Conservation (phyloP, 2,797 vertebrate genomes). For the Carapus acus region DNA sequence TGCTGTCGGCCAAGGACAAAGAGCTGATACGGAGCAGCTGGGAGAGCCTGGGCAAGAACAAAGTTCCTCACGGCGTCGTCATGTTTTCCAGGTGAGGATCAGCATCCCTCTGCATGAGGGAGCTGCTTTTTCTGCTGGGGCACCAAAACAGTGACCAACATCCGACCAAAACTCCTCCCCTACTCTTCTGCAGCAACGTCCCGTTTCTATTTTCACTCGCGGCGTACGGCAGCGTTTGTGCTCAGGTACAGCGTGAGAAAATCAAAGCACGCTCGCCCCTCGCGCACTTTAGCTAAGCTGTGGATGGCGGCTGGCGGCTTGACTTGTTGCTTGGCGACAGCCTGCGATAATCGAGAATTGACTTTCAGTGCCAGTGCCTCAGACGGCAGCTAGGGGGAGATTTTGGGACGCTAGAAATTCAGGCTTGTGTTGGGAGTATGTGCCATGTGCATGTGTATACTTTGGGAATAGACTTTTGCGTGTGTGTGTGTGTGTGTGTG, state of each 20-base stretch:
- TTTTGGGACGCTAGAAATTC: conserved; percentile 36
- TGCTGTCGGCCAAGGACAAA: conserved; percentile 76
- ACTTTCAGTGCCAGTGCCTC: conserved; percentile 58
- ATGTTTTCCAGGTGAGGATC: conserved; percentile 81
- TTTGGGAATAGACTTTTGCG: conserved; percentile 38
- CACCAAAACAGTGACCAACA: too few species aligned
- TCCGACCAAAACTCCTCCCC: too few species aligned
- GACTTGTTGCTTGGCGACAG: conserved; percentile 80
- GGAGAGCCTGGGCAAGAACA: conserved; percentile 83
- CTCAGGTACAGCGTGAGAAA: conserved; percentile 42
- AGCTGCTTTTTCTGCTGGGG: too few species aligned
- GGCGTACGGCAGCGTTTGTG: conserved; percentile 27
- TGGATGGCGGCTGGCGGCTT: conserved; percentile 62
- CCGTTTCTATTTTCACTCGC: too few species aligned
- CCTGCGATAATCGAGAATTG: conserved; percentile 68
- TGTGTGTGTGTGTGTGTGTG: too few species aligned
- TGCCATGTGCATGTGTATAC: conserved; percentile 20
- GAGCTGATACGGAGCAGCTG: conserved; percentile 91
- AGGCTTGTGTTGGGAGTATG: conserved; percentile 10
- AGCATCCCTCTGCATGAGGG: conserved; percentile 2
- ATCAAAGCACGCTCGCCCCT: conserved; percentile 39
- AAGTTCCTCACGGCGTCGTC: conserved; percentile 84
- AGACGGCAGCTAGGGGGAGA: conserved; percentile 37
- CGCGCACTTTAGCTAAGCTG: conserved; percentile 55
- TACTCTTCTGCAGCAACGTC: conserved; percentile 16